phyloP scores from a whole-genome alignment of 2,113 vertebrate genomes.

The Australoheros scitulus region DNA sequence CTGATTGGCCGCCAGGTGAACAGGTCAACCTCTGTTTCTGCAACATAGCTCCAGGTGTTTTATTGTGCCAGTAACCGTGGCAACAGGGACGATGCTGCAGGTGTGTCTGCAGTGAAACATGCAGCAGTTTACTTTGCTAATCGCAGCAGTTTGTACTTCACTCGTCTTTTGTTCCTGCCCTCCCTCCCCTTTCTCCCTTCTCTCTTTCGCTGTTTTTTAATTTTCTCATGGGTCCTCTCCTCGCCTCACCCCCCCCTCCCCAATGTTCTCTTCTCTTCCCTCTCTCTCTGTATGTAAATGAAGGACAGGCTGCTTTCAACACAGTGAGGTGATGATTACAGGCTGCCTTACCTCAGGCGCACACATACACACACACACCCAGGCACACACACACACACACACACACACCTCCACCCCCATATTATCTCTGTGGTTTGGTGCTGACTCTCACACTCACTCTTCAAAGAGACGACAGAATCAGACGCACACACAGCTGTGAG shows the following conservation, averaged over 20 bases:
- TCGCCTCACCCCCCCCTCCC: neutral
- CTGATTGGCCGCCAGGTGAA: constrained; percentile 16
- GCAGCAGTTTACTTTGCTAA: constrained; percentile 53
- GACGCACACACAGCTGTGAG: constrained; percentile 18
- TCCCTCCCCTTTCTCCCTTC: neutral
- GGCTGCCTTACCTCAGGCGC: constrained; percentile 61
- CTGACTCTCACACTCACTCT: constrained; percentile 49
- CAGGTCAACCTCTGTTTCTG: neutral
- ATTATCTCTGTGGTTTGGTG: constrained; percentile 58
- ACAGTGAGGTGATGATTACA: constrained; percentile 67
- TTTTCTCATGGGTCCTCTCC: constrained; percentile 32
- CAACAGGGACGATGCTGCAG: constrained; percentile 38
- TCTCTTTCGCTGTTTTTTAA: constrained; percentile 10
- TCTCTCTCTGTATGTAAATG: constrained; percentile 57
- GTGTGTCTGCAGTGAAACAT: constrained; percentile 25
- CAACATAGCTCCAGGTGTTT: neutral
- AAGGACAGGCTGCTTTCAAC: constrained; percentile 62
- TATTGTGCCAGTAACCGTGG: constrained; percentile 28
- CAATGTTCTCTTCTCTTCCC: neutral
- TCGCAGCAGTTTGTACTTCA: constrained; percentile 40
- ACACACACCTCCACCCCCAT: constrained; percentile 26
- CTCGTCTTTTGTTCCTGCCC: constrained; percentile 39
- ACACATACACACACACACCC: constrained; percentile 25
- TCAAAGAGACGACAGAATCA: constrained; percentile 51
- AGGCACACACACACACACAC: constrained; percentile 21